Evolutionary conservation across 2,797 vertebrate genomes (phyloP), one percentile per base, ranked within the genome.

Genomic region (Hemitrygon akajei): DNA sequence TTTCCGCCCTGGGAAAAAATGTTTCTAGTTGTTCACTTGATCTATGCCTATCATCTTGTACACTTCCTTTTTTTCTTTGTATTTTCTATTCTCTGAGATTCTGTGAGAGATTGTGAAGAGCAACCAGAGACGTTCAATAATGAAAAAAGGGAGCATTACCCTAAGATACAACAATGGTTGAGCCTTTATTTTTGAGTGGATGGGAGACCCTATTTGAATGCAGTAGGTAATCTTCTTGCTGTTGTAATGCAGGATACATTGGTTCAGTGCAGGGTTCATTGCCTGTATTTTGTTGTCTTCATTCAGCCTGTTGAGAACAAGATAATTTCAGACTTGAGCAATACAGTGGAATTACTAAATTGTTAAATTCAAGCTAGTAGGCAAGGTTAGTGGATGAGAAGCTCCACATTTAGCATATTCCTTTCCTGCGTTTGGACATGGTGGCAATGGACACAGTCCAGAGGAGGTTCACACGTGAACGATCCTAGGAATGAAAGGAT

Each of bases 301-400:
- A 30, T 87, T 87, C 58, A 87, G 84, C 12, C 84, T 87, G 84
- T n/a, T 63, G 84, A 66, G 63, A 87, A 56, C 30, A 34, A 87
- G 16, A 87, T 30, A 66, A 87, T 87, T 87, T 87, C 84, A 87
- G 58, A 5, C 60, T n/a, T 66, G 18, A 30, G 84, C 60, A 34
- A 6, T 60, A 6, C 84, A n/a, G 60, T 63, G 30, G n/a, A 12
- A 34, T 87, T 66, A 66, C 18, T 58, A 87, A 34, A 66, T 84
- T 14, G 10, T 66, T 58, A 84, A 58, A 30, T 84, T 84, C 25
- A 84, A 58, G 25, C 30, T 14, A 60, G 58, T 12, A 34, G 58
- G 2, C 58, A 87, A 66, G 34, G 47, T 11, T 30, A 30, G 16
- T 63, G 58, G 30, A 66, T 66, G 58, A 87, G 12, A 87, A 87